Conservation (phyloP, 2,888 invertebrate genomes). For the Agrotis segetum region DNA sequence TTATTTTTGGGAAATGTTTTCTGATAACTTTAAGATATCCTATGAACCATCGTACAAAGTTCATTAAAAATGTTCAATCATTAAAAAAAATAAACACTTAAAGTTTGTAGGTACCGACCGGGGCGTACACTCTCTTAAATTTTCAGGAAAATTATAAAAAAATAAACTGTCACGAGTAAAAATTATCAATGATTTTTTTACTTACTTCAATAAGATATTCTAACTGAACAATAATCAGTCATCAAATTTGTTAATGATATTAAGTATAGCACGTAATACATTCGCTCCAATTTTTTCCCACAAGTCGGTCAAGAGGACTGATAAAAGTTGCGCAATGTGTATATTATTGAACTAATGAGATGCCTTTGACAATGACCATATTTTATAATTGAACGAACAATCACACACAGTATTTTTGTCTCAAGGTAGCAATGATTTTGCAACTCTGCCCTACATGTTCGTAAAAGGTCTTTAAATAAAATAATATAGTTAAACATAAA, state of each 20-base stretch:
- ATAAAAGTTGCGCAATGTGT: constrained; percentile 59
- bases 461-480: not conserved
- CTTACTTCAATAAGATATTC: not conserved
- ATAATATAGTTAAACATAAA: not conserved
- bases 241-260: constrained; percentile 44
- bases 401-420: constrained; percentile 48
- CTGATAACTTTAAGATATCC: too few relatives aligned
- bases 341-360: constrained; percentile 63
- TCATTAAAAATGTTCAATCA: too few relatives aligned
- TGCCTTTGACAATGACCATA: constrained; percentile 67
- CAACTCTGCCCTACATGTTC: constrained; percentile 29
- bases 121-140: too few relatives aligned
- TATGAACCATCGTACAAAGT: too few relatives aligned
- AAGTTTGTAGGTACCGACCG: too few relatives aligned
- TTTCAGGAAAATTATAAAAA: not conserved
- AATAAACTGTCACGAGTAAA: not conserved
- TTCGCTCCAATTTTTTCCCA: constrained; percentile 64
- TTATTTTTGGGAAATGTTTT: too few relatives aligned
- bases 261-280: constrained; percentile 59
- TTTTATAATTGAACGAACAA: constrained; percentile 61
- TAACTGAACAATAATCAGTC: constrained; percentile 20
- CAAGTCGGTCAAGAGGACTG: constrained; percentile 68
- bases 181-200: constrained; percentile 1
- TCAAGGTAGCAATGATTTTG: constrained; percentile 54
- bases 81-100: too few relatives aligned